Evolutionary conservation across 2,113 vertebrate genomes (phyloP), one percentile per base, ranked within the genome.

Genomic region (Pontoporia blainvillei): DNA sequence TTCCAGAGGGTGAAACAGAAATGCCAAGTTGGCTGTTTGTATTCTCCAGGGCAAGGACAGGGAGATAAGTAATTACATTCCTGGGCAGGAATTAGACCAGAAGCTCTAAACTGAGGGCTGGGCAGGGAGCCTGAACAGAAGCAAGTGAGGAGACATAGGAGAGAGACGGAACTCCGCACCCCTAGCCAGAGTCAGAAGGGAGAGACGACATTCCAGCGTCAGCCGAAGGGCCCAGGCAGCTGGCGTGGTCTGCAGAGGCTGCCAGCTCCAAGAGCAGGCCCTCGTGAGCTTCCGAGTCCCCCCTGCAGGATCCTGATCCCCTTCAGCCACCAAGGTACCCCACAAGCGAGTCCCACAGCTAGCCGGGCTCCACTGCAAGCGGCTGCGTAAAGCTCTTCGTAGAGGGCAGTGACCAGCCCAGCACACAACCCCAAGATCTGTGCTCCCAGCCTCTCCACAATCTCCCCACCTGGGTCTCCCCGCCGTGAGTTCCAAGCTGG

Each of bases 31-130:
- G 61, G 76, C 82, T 75, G 71, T 87, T 95, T 96, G 34, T 49
- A 89, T 52, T 96, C 95, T 57, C 86, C 49, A 75, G 64, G 79
- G 81, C 8, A 3, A 96, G 88, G 88, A 31, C 93, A 83, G 72
- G 84, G 96, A 96, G 92, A 86, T 59, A 31, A 92, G 27, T 62
- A 84, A 49, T 66, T 87, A 66, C 21, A 29, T 93, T 91, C 81
- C 88, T 52, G 39, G n/a, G 36, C 23, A 87, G 89, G 96, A 97
- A 98, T 96, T 88, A 97, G 97, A 95, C 54, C 91, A 96, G 87
- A 97, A 94, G 72, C 17, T 3, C 44, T 41, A n/a, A 91, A 27
- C 27, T 39, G 79, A 96, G 85, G 59, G 71, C 91, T 69, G 93
- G 90, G 79, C 78, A 94, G 72, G 79, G 95, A 92, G 69, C 39